These are phyloP conservation scores for Peromyscus aztecus DNA, from an alignment of 2,797 vertebrate genomes.

Conservation along the genomic window DNA sequence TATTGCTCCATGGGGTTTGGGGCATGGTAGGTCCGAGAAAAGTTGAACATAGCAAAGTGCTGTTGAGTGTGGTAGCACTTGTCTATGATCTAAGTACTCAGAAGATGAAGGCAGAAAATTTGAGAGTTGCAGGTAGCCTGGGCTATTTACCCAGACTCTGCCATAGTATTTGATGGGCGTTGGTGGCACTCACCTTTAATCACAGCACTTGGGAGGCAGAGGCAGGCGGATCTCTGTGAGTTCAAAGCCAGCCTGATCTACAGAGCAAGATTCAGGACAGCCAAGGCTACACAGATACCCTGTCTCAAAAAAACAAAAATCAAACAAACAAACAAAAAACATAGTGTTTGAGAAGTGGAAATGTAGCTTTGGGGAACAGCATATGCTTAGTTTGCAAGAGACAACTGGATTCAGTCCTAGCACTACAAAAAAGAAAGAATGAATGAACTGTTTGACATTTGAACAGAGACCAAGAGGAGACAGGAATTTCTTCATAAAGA, in stretches of 20 bases:
- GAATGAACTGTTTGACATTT: background rate
- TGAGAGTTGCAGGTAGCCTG: background rate
- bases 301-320: background rate
- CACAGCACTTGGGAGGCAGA: background rate
- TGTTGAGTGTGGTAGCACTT: background rate
- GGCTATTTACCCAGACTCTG: background rate
- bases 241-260: background rate
- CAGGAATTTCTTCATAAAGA: background rate
- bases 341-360: background rate
- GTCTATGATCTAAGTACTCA: background rate
- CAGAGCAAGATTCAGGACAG: background rate
- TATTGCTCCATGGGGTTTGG: background rate
- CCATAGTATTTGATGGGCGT: background rate
- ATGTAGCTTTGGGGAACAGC: background rate
- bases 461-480: background rate
- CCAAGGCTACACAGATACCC: background rate
- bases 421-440: background rate
- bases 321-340: background rate
- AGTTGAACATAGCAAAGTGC: background rate
- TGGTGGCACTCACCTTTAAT: background rate
- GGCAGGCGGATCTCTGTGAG: background rate
- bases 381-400: background rate
- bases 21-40: background rate
- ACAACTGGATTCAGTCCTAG: background rate
- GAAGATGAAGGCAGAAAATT: background rate